Evolutionary conservation across 2,888 invertebrate species (phyloP), one percentile per base, ranked within the genome.

Genomic region (Aethes cnicana): DNA sequence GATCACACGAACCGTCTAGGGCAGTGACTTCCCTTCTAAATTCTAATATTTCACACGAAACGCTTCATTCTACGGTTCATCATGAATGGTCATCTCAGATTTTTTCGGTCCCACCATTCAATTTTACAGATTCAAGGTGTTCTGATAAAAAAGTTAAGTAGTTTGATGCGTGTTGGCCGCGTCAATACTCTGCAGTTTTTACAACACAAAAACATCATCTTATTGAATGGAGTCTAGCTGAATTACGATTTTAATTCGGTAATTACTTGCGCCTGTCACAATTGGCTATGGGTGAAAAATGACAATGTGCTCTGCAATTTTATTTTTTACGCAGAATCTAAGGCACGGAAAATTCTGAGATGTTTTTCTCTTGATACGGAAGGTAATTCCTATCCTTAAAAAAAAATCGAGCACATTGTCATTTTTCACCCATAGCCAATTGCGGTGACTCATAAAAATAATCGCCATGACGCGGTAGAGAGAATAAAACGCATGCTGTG

Each of bases 71-170:
- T 14, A 20, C 8, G 26, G 33, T 49, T 46, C 37, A 48, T 47
- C 16, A 42, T 14, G 17, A 42, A 54, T 32, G 53, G 16, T 50
- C 32, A 46, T 37, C 50, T 25, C 18, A 46, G 53, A 42, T 43
- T 55, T 37, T 41, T 35, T 42, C 30, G 43, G 30, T 62, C 61
- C 55, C 59, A 62, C 61, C 59, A 53, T 58, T 50, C 35, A 39
- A 52, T 58, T 61, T 46, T 55, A 42, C 33, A 9, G 53, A 41
- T 57, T 47, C 61, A 62, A 62, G 56, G 60, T 60, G 57, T 49
- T 47, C 46, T 44, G 44, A 55, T 44, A 58, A 60, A 58, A 56
- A 56, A 36, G 44, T 42, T 42, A 20, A 42, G 41, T 42, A 42
- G 41, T 28, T 42, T 18, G 26, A 42, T 42, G 41, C 41, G 41